Conservation (phyloP, 2,113 vertebrate genomes). For the Coptodon rendalli region DNA sequence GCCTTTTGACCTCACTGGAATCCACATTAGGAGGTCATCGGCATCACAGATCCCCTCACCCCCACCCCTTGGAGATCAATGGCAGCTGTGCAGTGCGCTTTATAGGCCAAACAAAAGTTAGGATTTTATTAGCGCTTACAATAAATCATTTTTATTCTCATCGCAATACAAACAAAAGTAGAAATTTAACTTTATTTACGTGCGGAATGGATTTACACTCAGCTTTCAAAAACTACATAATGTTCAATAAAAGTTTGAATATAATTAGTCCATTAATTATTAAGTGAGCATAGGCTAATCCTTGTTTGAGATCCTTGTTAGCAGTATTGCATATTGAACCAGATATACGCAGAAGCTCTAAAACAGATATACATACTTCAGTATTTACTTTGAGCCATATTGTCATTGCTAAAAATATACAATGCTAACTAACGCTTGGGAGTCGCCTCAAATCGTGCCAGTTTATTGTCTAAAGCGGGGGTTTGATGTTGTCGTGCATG, state of each 20-base stretch:
- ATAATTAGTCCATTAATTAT: background rate
- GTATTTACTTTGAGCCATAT: background rate
- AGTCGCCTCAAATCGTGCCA: background rate
- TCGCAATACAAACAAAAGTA: background rate
- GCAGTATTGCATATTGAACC: background rate
- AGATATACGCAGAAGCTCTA: background rate
- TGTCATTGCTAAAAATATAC: background rate
- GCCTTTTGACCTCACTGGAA: constrained; percentile 59
- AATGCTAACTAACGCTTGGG: background rate
- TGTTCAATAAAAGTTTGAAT: background rate
- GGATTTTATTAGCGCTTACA: background rate
- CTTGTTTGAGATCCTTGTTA: background rate
- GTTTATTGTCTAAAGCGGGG: background rate
- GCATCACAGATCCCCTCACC: constrained; percentile 17
- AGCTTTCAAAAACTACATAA: background rate
- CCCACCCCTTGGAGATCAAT: constrained; percentile 22
- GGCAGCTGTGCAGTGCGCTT: constrained; percentile 54
- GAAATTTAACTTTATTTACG: background rate
- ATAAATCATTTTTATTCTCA: background rate
- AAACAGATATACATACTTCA: background rate
- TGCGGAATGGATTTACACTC: background rate
- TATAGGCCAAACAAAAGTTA: constrained; percentile 40
- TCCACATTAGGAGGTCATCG: constrained; percentile 60
- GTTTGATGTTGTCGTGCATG: constrained; percentile 6
- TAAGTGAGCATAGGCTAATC: background rate